A percentile compares a stretch with the other conserved stretches of the same genome.
Evolutionary conservation across 1,140 invertebrate genomes (phyloP).

Genomic region (Caerostris extrusa): DNA sequence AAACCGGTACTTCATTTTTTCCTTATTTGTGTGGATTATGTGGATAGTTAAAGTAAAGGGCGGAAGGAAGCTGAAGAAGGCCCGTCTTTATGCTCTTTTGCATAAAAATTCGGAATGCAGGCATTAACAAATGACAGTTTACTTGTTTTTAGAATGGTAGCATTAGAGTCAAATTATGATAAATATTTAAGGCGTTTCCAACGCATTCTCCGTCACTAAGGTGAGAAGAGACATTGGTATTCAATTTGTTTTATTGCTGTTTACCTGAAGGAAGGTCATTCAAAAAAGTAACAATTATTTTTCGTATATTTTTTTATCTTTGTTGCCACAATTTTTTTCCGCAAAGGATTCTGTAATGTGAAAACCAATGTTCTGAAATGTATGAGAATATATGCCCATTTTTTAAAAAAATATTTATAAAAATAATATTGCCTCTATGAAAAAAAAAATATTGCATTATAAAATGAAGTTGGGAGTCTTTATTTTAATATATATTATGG

Average conservation of each 20-base stretch:
- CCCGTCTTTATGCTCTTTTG: neutral
- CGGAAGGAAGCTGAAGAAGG: neutral
- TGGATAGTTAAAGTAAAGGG: neutral
- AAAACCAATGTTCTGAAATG: too few relatives aligned
- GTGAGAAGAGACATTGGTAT: too few relatives aligned
- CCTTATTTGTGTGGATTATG: conserved; percentile 7
- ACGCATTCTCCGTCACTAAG: neutral
- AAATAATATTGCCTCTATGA: too few relatives aligned
- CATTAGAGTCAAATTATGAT: neutral
- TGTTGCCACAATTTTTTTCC: neutral
- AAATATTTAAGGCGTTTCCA: neutral
- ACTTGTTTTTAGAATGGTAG: neutral
- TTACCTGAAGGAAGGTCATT: too few relatives aligned
- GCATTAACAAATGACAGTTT: neutral
- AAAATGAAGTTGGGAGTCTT: too few relatives aligned
- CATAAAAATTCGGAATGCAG: neutral
- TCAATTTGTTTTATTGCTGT: too few relatives aligned
- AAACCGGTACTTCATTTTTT: conserved; percentile 18
- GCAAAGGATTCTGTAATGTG: too few relatives aligned
- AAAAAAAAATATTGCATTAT: too few relatives aligned
- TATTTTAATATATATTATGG: too few relatives aligned
- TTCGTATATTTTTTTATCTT: neutral
- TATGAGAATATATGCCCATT: too few relatives aligned
- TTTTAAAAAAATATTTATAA: too few relatives aligned
- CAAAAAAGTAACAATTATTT: too few relatives aligned